Base-by-base conservation (phyloP, 2,113 vertebrate species). In the Stegastes partitus region DNA sequence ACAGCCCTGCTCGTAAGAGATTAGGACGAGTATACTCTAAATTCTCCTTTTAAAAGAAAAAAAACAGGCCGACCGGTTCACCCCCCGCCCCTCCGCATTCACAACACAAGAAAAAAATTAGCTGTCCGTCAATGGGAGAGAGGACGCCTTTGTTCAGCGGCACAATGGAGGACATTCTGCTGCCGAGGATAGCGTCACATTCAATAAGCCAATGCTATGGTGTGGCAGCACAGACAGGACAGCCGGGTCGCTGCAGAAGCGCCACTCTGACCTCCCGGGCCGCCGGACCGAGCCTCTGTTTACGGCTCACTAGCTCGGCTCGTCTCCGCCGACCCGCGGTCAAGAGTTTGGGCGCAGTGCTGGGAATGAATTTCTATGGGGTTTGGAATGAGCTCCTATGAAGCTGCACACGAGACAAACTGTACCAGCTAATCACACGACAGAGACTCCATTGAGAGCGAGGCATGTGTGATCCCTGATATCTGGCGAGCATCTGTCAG, bases 111-210 rank as follows among this genome's bases (percentile, higher is more conserved):
- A 25, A 87, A 84, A 77, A 70, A 83, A 83, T 50, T 65, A 72
- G 87, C 77, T 84, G 67, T 77, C 86, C 68, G 63, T 92, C 90
- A 93, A 87, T 83, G 69, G 77, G 37, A 81, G 81, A 92, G 87
- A 93, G 89, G 70, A 84, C 8, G 87, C 72, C 90, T 94, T 95
- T 95, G 94, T 95, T 84, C 81, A 31, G 9, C 0, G 23, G 63
- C 87, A 95, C 94, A 95, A 95, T 93, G 84, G 85, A 73, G 79
- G 82, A 87, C 91, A 93, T 95, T 95, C 93, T 94, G 89, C 79
- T 85, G 81, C 59, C 53, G 79, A 86, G 86, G 85, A 87, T 77
- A 87, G 88, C 88, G 88, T 92, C 89, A 92, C 88, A 91, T 84
- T 92, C 83, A 88, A 89, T 82, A 69, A 77, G 84, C 83, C 71